Percentiles rank a stretch among this genome's conserved stretches.
Evolutionary conservation across 23 tunicate species (phyloP).

Genomic region (Phallusia fumigata): DNA sequence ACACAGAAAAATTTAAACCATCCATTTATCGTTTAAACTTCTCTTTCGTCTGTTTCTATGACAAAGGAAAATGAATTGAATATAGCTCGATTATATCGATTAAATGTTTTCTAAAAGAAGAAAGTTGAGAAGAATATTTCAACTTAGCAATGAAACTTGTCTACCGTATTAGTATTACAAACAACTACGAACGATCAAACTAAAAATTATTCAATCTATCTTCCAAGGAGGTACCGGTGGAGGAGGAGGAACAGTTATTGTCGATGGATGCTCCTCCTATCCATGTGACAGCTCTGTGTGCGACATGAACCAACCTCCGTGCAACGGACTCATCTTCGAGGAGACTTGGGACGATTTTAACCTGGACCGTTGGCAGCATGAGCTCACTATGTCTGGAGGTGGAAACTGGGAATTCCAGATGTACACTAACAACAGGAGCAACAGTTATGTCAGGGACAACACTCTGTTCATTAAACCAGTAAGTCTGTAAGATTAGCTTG

Average conservation of each 20-base stretch:
- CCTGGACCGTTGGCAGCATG: constrained; percentile 90
- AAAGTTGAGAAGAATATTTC: too few species aligned
- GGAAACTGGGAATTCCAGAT: constrained; percentile 98
- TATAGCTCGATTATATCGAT: too few species aligned
- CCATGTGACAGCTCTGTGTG: constrained; percentile 60
- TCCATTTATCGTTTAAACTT: too few species aligned
- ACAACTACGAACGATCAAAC: too few species aligned
- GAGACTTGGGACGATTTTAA: constrained; percentile 86
- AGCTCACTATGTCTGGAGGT: constrained; percentile 92
- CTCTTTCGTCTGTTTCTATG: too few species aligned
- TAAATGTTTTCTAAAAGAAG: too few species aligned
- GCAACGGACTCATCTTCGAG: constrained; percentile 88
- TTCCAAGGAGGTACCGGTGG: constrained; percentile 15
- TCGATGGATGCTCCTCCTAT: constrained; percentile 40
- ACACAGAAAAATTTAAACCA: too few species aligned
- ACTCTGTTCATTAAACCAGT: constrained; percentile 93
- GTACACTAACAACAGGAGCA: constrained; percentile 83
- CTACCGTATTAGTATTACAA: too few species aligned
- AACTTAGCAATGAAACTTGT: too few species aligned
- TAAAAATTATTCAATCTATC: too few species aligned
- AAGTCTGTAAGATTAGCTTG: background rate
- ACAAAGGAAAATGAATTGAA: too few species aligned
- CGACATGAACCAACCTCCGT: constrained; percentile 58
- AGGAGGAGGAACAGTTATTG: constrained; percentile 40
- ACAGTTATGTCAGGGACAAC: constrained; percentile 93